Conservation (phyloP, 2,113 vertebrate genomes). For the Ophthalmolycus amberensis region DNA sequence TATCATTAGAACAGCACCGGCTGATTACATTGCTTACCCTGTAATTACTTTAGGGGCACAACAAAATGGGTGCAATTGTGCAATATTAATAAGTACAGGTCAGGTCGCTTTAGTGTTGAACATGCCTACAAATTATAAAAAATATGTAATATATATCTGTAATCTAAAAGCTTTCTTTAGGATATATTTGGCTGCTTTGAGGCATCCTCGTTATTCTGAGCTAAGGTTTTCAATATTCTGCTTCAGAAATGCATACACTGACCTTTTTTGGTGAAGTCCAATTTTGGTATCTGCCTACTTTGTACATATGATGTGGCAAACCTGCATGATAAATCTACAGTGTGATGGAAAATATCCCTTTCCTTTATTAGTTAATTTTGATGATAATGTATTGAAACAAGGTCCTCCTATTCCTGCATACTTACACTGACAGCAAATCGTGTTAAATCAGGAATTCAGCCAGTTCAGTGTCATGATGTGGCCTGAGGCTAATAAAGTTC, state of each 20-base stretch:
- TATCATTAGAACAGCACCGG: constrained; percentile 50
- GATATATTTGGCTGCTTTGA: background rate
- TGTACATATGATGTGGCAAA: background rate
- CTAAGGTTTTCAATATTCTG: background rate
- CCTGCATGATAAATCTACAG: background rate
- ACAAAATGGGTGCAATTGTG: constrained; percentile 25
- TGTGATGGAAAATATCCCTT: background rate
- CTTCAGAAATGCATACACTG: constrained; percentile 5
- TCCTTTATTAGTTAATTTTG: background rate
- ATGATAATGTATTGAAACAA: constrained; percentile 12
- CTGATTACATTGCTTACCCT: constrained; percentile 42
- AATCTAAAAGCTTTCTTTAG: background rate
- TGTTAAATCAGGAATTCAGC: constrained; percentile 39
- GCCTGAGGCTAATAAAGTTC: constrained; percentile 25
- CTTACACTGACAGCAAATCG: constrained; percentile 40
- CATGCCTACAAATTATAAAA: background rate
- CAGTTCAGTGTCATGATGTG: constrained; percentile 4
- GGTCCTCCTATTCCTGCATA: constrained; percentile 6
- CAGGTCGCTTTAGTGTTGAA: background rate
- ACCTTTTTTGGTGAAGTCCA: background rate
- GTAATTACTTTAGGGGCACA: constrained; percentile 54
- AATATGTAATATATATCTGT: background rate
- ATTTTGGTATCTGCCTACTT: background rate
- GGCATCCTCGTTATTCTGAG: background rate
- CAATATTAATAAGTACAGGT: constrained; percentile 18